Base-by-base conservation (phyloP, 2,797 vertebrate genomes). In the Pangasius sanitwongsei region DNA sequence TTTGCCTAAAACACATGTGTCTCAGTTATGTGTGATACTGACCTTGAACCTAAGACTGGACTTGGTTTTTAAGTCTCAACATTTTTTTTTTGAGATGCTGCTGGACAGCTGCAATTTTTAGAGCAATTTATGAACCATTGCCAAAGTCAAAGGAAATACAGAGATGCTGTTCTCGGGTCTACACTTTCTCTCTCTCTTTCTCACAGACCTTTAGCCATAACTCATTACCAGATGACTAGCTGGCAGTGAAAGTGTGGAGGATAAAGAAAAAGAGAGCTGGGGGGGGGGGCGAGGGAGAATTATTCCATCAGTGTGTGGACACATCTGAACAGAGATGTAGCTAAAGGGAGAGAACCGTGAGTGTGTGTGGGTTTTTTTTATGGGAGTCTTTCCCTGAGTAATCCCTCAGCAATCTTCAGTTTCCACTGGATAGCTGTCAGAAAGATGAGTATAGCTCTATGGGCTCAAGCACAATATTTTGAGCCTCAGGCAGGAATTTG, bases 81-180 rank as follows among this genome's bases (percentile, higher is more conserved):
- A 44, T 78, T 57, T 80, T 50, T 82, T 48, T 50, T 83, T 83
- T 74, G 8, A 59, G 53, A 31, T 93, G 92, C 91, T 92, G 90
- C 93, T 94, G 94, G 94, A 93, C 92, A 93, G 91, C 90, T 91
- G 81, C 93, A 93, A 95, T 96, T 96, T 95, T 95, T 95, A 91
- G 89, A 90, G 85, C 93, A 94, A 92, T 91, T 89, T 94, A 91
- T 94, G 92, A 95, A 92, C 94, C 91, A 89, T 92, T 94, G 92
- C 92, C 92, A 94, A 93, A 94, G 93, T 78, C 59, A 89, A 81
- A 87, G 74, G 53, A 82, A 86, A 77, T 61, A 87, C 86, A 90
- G 55, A 93, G 91, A 70, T 87, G 50, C 31, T 83, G 83, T 85
- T 86, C 75, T 67, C 6, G 4, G 48, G 72, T 86, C 69, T 85